phyloP scores from a whole-genome alignment of 2,888 invertebrate genomes.

The Pediacus dermestoides region DNA sequence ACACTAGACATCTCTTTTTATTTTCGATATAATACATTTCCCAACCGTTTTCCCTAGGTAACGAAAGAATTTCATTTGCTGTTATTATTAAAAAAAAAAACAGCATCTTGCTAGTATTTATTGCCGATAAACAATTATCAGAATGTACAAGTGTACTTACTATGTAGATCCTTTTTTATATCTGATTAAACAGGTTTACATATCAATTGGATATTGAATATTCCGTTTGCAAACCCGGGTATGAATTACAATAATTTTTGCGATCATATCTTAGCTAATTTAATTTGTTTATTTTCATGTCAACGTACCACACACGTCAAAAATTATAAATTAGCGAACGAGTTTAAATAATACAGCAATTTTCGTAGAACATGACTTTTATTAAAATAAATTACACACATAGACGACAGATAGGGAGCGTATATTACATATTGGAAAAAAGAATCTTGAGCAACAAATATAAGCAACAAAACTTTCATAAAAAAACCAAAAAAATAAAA shows the following conservation, averaged over 20 bases:
- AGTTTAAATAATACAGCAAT: conserved; percentile 12
- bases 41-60: no score
- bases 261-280: conserved; percentile 1
- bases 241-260: background rate
- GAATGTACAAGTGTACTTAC: background rate
- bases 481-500: conserved; percentile 40
- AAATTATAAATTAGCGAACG: no score
- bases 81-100: no score
- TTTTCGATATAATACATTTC: conserved; percentile 18
- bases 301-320: no score
- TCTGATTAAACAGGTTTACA: conserved; percentile 1
- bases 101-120: no score
- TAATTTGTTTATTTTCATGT: no score
- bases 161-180: conserved; percentile 1
- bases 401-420: conserved; percentile 46
- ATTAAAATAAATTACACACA: conserved; percentile 55
- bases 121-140: background rate
- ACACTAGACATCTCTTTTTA: conserved; percentile 36
- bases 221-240: background rate
- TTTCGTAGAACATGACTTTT: conserved; percentile 49
- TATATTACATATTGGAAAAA: conserved; percentile 44
- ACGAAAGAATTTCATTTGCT: no score
- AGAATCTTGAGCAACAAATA: conserved; percentile 51
- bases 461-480: conserved; percentile 50
- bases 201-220: conserved; percentile 2